Conservation (phyloP, 2,113 vertebrate species). For the Riparia riparia region DNA sequence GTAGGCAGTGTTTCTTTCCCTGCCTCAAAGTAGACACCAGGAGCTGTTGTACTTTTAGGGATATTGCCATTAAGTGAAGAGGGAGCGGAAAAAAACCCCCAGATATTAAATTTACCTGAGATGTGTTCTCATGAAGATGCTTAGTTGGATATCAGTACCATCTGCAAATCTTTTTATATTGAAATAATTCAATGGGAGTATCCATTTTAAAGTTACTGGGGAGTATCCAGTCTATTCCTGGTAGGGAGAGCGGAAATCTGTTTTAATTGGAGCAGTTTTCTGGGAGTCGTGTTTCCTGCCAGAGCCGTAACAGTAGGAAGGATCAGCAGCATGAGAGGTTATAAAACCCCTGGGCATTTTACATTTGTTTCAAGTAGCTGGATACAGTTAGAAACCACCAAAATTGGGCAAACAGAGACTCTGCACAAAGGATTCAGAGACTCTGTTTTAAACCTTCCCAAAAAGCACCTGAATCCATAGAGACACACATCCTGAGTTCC, state of each 20-base stretch:
- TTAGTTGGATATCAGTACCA: neutral
- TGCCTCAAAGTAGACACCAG: neutral
- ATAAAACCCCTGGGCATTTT: neutral
- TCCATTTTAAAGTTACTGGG: neutral
- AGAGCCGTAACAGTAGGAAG: neutral
- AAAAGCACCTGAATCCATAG: neutral
- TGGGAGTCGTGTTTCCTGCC: conserved; percentile 3
- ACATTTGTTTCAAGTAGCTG: neutral
- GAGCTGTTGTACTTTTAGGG: neutral
- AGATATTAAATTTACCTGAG: neutral
- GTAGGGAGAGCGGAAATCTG: neutral
- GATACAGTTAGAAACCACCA: neutral
- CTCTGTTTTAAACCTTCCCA: rapidly evolving
- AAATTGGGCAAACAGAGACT: neutral
- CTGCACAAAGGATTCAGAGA: neutral
- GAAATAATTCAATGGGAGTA: neutral
- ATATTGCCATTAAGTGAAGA: neutral
- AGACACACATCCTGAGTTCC: neutral
- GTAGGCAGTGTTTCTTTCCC: neutral
- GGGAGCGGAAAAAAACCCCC: rapidly evolving
- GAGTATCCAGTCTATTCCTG: conserved; percentile 26
- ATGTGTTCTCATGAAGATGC: neutral
- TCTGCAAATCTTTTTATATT: neutral
- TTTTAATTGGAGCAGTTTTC: conserved; percentile 3
- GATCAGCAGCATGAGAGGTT: neutral